phyloP scores from a whole-genome alignment of 2,797 vertebrate genomes.

The Rhinogobio ventralis region DNA sequence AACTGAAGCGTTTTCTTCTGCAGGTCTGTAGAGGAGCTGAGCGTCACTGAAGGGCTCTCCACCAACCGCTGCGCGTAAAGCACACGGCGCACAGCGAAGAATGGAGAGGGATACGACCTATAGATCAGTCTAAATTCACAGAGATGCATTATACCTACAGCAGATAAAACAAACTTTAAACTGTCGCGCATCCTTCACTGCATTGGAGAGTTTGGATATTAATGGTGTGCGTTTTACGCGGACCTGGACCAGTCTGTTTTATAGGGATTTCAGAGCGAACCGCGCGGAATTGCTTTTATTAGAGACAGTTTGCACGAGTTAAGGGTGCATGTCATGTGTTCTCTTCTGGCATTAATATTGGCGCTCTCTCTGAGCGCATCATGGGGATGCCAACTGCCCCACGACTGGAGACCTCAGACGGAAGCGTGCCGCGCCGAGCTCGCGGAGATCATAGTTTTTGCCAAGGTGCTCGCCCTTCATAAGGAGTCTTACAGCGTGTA shows the following conservation, averaged over 20 bases:
- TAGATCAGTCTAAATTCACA: background rate
- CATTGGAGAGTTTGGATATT: conserved; percentile 1
- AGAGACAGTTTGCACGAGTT: background rate
- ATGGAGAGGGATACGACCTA: conserved; percentile 33
- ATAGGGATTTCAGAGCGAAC: conserved; percentile 4
- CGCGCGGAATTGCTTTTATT: conserved; percentile 11
- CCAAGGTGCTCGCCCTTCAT: conserved; percentile 82
- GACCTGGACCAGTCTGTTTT: background rate
- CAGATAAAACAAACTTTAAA: background rate
- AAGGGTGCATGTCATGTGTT: conserved; percentile 71
- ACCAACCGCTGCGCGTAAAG: conserved; percentile 49
- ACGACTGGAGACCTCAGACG: conserved; percentile 87
- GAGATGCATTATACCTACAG: background rate
- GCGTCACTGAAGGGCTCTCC: conserved; percentile 37
- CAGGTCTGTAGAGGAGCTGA: conserved; percentile 19
- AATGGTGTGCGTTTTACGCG: background rate
- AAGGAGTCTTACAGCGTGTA: conserved; percentile 82
- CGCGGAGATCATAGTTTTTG: conserved; percentile 86
- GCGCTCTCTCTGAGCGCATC: conserved; percentile 62
- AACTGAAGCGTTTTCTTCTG: conserved; percentile 22
- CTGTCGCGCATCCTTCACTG: background rate
- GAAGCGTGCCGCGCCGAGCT: conserved; percentile 86
- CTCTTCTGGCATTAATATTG: conserved; percentile 66
- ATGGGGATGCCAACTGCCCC: conserved; percentile 80
- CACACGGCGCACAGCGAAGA: conserved; percentile 26